Evolutionary conservation across 2,113 vertebrate species (phyloP).

Genomic region (Todiramphus saurophagus): DNA sequence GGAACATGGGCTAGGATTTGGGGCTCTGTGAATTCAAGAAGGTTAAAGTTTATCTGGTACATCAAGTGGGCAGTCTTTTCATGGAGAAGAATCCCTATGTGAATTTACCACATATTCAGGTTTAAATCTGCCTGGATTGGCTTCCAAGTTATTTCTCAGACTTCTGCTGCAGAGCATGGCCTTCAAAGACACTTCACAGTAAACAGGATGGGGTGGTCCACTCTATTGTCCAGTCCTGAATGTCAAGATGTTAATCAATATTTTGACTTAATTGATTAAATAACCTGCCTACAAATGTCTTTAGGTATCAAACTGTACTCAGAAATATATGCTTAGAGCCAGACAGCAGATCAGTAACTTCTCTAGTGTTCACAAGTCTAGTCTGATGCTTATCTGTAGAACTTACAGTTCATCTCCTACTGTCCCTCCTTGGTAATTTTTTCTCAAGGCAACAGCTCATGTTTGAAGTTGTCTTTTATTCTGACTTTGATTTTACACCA

Average conservation of each 20-base stretch:
- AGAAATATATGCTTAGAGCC: neutral
- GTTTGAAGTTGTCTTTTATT: neutral
- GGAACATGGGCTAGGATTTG: neutral
- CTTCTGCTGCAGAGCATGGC: neutral
- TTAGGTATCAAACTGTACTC: neutral
- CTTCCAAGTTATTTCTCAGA: neutral
- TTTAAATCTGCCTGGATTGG: neutral
- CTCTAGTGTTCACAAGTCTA: neutral
- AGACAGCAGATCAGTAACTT: neutral
- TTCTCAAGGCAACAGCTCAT: neutral
- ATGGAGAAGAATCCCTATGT: neutral
- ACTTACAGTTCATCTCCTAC: neutral
- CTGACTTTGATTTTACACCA: neutral
- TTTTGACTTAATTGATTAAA: neutral
- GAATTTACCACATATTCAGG: neutral
- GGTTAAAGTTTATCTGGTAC: neutral
- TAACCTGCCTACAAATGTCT: neutral
- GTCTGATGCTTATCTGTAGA: neutral
- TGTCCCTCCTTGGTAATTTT: neutral
- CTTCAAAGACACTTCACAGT: neutral
- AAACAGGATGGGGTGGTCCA: neutral
- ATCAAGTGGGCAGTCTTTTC: neutral
- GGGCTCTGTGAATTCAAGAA: neutral
- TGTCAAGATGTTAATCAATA: neutral
- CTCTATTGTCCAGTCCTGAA: neutral